phyloP scores from a whole-genome alignment of 2,797 vertebrate species.

The Rhynchotus rufescens region DNA sequence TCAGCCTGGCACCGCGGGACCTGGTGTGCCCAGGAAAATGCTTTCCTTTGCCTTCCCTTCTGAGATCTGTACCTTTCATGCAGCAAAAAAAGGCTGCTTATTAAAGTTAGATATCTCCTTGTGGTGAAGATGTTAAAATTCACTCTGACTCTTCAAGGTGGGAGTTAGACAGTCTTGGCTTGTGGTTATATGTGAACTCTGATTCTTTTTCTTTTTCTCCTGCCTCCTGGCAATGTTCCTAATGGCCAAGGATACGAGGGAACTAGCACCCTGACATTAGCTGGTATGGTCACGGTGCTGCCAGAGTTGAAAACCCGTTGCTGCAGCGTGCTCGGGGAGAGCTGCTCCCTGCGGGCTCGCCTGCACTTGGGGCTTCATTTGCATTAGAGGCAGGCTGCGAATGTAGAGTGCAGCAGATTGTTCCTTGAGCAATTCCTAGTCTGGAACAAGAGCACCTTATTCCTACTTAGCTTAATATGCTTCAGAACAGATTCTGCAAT shows the following conservation, averaged over 20 bases:
- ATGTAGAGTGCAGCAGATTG: not conserved
- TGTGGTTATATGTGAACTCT: not conserved
- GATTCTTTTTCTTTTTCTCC: not conserved
- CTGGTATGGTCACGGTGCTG: conserved; percentile 5
- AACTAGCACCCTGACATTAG: conserved; percentile 21
- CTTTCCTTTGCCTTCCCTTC: not conserved
- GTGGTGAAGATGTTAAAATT: not conserved
- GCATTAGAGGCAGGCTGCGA: conserved; percentile 44
- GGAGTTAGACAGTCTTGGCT: not conserved
- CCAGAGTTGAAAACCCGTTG: not conserved
- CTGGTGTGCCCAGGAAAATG: accelerated
- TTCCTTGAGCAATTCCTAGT: conserved; percentile 22
- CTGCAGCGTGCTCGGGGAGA: conserved; percentile 18
- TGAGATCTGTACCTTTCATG: not conserved
- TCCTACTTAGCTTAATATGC: conserved; percentile 23
- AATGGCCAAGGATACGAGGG: not conserved
- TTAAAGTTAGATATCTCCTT: not conserved
- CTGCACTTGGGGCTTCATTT: conserved; percentile 49
- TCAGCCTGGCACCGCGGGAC: not conserved
- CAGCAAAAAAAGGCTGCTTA: not conserved
- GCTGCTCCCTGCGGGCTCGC: conserved; percentile 15
- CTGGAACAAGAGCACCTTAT: conserved; percentile 6
- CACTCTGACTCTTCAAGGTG: not conserved
- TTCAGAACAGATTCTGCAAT: conserved; percentile 17
- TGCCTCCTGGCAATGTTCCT: not conserved